Base-by-base conservation (phyloP, 1,140 invertebrate genomes). In the Lycorma delicatula region DNA sequence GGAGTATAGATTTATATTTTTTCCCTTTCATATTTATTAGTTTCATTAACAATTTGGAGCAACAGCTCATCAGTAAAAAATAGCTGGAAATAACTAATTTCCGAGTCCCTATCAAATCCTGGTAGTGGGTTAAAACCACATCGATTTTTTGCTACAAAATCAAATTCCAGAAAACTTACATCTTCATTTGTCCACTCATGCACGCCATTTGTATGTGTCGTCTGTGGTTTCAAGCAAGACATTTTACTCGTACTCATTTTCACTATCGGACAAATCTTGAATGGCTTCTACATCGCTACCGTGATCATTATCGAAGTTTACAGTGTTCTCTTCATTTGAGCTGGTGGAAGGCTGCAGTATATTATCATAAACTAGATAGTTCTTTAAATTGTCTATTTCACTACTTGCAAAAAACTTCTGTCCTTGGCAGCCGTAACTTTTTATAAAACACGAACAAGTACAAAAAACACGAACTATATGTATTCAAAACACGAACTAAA, bases 261-360 rank as follows among this genome's bases (percentile, higher is more conserved):
- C 63, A 58, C 66, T 68, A 31, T 60, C 47, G 26, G 66, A 58
- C 6, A 46, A 53, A 59, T 72, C 71, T 58, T 63, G 60, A 7
- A 70, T 70, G 47, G 69, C 63, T 34, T 58, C 47, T 36, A 56
- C 28, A 60, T 68, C 64, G 46, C 71, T 69, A 53, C 66, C 57
- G 38, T 63, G 52, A 16, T 70, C 50, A 31, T 71, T 57, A 53
- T 66, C 63, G n/a, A n/a, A n/a, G n/a, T n/a, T n/a, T n/a, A n/a
- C n/a, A n/a, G n/a, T n/a, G n/a, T n/a, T n/a, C n/a, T n/a, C n/a
- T n/a, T n/a, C n/a, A n/a, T n/a, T n/a, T n/a, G n/a, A n/a, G n/a
- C n/a, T n/a, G n/a, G n/a, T n/a, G n/a, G n/a, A n/a, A n/a, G n/a
- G n/a, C n/a, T n/a, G n/a, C n/a, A n/a, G n/a, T n/a, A n/a, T n/a